Conservation (phyloP, 2,113 vertebrate genomes). For the Dicerorhinus sumatrensis region DNA sequence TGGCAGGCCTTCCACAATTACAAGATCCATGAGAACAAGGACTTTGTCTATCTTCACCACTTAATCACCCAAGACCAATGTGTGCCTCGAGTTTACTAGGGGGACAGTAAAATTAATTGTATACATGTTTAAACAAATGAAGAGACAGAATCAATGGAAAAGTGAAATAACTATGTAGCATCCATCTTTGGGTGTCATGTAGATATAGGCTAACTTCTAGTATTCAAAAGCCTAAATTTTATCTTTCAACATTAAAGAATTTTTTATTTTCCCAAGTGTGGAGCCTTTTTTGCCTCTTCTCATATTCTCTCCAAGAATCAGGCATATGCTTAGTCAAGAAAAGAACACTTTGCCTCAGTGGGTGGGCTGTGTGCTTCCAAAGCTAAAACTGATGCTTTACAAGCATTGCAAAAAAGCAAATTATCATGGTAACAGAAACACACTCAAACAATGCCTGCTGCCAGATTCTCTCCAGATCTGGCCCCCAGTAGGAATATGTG, state of each 20-base stretch:
- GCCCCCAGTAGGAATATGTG: background rate
- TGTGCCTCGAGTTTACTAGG: background rate
- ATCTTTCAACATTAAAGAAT: slow-evolving; percentile 35
- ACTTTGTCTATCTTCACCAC: background rate
- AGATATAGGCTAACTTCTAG: background rate
- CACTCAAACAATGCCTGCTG: slow-evolving; percentile 66
- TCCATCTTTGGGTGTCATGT: background rate
- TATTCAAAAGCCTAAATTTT: slow-evolving; percentile 39
- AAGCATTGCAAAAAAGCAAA: slow-evolving; percentile 60
- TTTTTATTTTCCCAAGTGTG: slow-evolving; percentile 52
- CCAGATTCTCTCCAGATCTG: slow-evolving; percentile 55
- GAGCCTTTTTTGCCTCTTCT: slow-evolving; percentile 58
- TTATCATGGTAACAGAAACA: slow-evolving; percentile 72
- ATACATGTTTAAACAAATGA: background rate
- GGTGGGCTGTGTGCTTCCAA: slow-evolving; percentile 67
- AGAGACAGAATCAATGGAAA: background rate
- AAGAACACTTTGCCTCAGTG: slow-evolving; percentile 76
- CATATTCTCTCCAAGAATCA: slow-evolving; percentile 58
- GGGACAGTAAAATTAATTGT: background rate
- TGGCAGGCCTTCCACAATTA: background rate
- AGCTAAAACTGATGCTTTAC: slow-evolving; percentile 64
- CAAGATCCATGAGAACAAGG: background rate
- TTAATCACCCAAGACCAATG: background rate
- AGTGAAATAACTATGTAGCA: background rate
- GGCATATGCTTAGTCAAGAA: slow-evolving; percentile 74